Percentiles rank a stretch among this genome's conserved stretches.
Conservation (phyloP, 2,113 vertebrate species). For the Crotalus viridis region DNA sequence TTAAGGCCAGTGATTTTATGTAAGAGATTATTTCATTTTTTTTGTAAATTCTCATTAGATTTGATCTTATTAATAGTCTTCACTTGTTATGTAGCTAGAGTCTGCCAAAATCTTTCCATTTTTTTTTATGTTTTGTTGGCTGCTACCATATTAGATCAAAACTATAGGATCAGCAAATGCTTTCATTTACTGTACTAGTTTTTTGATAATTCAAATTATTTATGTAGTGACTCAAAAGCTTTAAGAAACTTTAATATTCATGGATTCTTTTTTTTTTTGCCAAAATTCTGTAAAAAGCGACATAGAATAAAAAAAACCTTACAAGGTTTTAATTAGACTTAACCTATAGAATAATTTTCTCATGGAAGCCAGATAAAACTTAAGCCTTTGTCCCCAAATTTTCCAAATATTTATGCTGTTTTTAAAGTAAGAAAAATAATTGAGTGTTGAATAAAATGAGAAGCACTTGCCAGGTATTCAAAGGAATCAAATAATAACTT, state of each 20-base stretch:
- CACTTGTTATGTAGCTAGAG: not conserved
- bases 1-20: not conserved
- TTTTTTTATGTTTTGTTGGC: not conserved
- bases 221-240: not conserved
- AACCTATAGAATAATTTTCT: not conserved
- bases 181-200: not conserved
- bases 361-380: not conserved
- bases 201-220: not conserved
- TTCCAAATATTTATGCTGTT: not conserved
- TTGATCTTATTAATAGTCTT: not conserved
- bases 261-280: not conserved
- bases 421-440: not conserved
- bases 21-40: not conserved
- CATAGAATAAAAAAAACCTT: not conserved
- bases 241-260: not conserved
- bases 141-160: not conserved
- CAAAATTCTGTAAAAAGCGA: not conserved
- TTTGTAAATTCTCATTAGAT: not conserved
- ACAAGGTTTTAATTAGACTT: not conserved
- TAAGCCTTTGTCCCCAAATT: not conserved
- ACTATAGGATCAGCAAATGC: not conserved
- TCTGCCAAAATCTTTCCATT: not conserved
- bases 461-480: not conserved
- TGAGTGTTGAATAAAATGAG: not conserved
- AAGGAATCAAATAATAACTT: not conserved